Evolutionary conservation across 2,113 vertebrate species (phyloP).

Genomic region (Cepphus grylle): DNA sequence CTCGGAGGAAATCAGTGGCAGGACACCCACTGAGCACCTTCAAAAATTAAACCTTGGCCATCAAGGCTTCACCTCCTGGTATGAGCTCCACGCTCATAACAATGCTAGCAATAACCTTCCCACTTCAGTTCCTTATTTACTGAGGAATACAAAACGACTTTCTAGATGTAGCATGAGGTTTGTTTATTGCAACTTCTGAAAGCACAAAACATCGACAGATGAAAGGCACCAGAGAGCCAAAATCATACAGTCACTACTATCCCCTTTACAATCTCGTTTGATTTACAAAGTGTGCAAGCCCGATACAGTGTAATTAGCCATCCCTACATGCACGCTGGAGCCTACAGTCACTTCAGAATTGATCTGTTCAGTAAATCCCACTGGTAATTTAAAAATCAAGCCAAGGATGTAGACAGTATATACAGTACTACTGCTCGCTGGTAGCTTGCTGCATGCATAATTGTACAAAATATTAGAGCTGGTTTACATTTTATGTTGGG

Average conservation of each 20-base stretch:
- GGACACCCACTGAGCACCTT: background rate
- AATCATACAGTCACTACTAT: conserved; percentile 35
- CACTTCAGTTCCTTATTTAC: background rate
- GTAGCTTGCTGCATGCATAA: background rate
- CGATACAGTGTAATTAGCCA: conserved; percentile 11
- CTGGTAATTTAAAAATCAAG: background rate
- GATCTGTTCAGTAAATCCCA: background rate
- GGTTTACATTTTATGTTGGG: background rate
- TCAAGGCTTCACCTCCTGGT: background rate
- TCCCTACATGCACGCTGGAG: conserved; percentile 10
- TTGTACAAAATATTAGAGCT: background rate
- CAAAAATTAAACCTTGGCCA: background rate
- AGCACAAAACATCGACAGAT: conserved; percentile 50
- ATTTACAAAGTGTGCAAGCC: conserved; percentile 34
- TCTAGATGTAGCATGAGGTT: conserved; percentile 47
- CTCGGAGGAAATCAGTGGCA: background rate
- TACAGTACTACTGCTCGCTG: background rate
- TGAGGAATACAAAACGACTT: conserved; percentile 62
- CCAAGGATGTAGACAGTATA: background rate
- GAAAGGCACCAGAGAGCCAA: conserved; percentile 52
- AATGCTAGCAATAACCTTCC: background rate
- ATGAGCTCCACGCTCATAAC: background rate
- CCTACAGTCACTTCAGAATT: background rate
- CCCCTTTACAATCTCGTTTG: background rate
- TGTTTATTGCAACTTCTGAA: conserved; percentile 55